These are phyloP conservation scores for Chionoecetes opilio DNA, from an alignment of 1,140 invertebrate genomes.

Conservation along the genomic window DNA sequence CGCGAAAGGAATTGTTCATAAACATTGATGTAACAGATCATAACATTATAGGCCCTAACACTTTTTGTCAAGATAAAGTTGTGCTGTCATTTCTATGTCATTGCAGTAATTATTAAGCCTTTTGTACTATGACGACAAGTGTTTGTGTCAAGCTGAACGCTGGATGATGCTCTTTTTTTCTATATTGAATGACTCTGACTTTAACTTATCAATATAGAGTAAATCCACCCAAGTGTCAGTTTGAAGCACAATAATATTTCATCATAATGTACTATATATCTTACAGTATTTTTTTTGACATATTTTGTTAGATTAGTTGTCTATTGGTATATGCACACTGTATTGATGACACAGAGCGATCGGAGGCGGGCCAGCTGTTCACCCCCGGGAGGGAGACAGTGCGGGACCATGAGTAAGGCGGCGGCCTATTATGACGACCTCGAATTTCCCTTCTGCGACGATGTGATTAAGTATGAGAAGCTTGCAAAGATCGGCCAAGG, in stretches of 20 bases:
- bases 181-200: background rate
- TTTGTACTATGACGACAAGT: no score
- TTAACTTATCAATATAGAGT: background rate
- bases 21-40: no score
- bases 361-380: conserved; percentile 69
- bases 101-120: no score
- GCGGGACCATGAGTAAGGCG: conserved; percentile 57
- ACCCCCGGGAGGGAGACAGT: conserved; percentile 33
- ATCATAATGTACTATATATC: no score
- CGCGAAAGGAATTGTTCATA: no score
- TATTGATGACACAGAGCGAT: background rate
- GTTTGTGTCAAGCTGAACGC: background rate
- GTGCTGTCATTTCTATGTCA: no score
- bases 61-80: no score
- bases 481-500: conserved; percentile 99
- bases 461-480: conserved; percentile 97
- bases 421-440: conserved; percentile 76
- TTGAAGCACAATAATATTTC: no score
- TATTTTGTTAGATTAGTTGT: background rate
- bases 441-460: conserved; percentile 91
- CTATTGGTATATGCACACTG: background rate
- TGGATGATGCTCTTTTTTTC: background rate
- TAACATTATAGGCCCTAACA: no score
- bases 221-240: background rate
- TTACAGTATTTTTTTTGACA: background rate